phyloP scores from a whole-genome alignment of 2,888 invertebrate species.

The Drosophila gaucha region DNA sequence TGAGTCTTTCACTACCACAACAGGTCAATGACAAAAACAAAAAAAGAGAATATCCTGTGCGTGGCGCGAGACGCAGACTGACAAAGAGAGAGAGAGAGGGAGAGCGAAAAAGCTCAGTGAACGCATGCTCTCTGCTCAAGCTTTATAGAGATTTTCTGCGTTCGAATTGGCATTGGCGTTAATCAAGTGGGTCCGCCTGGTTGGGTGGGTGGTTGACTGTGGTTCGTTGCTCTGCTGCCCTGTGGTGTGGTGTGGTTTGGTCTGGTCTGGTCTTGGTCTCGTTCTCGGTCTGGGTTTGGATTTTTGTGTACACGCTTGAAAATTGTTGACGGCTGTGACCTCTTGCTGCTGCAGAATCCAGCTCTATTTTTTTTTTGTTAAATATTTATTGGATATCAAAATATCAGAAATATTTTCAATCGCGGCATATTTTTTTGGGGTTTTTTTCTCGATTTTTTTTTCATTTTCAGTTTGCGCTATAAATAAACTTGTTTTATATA shows the following conservation, averaged over 20 bases:
- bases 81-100: background rate
- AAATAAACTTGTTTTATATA: slow-evolving; percentile 60
- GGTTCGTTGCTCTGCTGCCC: slow-evolving; percentile 22
- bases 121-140: slow-evolving; percentile 73
- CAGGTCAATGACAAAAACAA: slow-evolving; percentile 80
- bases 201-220: slow-evolving; percentile 37
- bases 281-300: slow-evolving; percentile 49
- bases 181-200: slow-evolving; percentile 68
- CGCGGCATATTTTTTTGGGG: slow-evolving; percentile 30
- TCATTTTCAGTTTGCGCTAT: slow-evolving; percentile 57
- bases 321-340: too few relatives aligned
- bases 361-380: slow-evolving; percentile 34
- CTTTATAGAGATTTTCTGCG: slow-evolving; percentile 78
- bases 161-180: slow-evolving; percentile 77
- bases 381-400: slow-evolving; percentile 74
- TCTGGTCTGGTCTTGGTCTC: slow-evolving; percentile 61
- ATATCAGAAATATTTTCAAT: slow-evolving; percentile 69
- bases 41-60: slow-evolving; percentile 53
- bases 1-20: slow-evolving; percentile 53
- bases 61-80: slow-evolving; percentile 4
- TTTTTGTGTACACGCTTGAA: slow-evolving; percentile 79
- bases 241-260: slow-evolving; percentile 30
- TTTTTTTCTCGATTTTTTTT: background rate
- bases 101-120: slow-evolving; percentile 55
- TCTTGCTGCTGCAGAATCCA: slow-evolving; percentile 12